These are phyloP conservation scores for Pterobdella sp. DNA, from an alignment of 2,888 invertebrate genomes.

Conservation along the genomic window DNA sequence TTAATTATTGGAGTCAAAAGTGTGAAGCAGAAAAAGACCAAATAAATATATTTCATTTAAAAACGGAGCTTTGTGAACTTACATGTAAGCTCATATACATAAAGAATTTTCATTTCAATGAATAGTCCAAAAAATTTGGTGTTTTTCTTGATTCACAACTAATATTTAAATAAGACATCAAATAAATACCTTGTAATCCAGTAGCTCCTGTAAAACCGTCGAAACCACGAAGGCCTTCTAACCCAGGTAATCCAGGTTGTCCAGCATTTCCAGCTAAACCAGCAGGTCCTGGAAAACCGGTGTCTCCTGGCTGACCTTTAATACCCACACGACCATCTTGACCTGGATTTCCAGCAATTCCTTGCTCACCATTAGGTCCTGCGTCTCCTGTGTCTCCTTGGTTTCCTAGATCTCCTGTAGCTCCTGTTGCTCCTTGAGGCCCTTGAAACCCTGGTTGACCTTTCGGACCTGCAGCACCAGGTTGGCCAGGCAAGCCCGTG, in stretches of 20 bases:
- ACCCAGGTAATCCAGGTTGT: conserved; percentile 24
- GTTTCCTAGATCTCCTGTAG: conserved; percentile 22
- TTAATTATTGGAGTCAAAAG: background rate
- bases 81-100: too few relatives aligned
- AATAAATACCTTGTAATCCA: conserved; percentile 11
- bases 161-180: background rate
- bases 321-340: conserved; percentile 23
- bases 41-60: too few relatives aligned
- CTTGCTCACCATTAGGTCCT: conserved; percentile 26
- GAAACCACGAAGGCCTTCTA: conserved; percentile 30
- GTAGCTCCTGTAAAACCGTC: conserved; percentile 13
- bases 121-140: too few relatives aligned
- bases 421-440: conserved; percentile 25
- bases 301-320: conserved; percentile 28
- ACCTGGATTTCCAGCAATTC: conserved; percentile 25
- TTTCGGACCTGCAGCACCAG: conserved; percentile 24
- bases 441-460: conserved; percentile 25
- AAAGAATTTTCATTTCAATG: too few relatives aligned
- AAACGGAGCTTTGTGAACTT: too few relatives aligned
- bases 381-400: conserved; percentile 25
- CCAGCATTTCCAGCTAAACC: conserved; percentile 34
- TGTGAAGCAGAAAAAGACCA: too few relatives aligned
- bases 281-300: conserved; percentile 21
- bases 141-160: too few relatives aligned
- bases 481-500: conserved; percentile 23